Percentiles rank a stretch among this genome's conserved stretches.
phyloP scores from a whole-genome alignment of 2,113 vertebrate species.

The Alligator mississippiensis region DNA sequence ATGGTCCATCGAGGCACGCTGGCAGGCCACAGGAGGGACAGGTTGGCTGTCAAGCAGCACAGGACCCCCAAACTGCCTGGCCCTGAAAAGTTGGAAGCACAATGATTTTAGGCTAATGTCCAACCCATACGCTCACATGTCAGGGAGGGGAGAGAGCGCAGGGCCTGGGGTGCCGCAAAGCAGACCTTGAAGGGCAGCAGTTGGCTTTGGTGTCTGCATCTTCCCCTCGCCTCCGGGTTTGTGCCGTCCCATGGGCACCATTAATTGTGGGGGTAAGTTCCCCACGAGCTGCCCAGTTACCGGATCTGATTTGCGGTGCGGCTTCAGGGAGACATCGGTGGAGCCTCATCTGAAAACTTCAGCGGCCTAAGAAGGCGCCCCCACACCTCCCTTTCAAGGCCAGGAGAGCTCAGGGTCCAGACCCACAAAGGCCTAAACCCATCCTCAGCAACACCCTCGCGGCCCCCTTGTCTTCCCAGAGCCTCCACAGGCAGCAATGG shows the following conservation, averaged over 20 bases:
- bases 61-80: background rate
- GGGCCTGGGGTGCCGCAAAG: background rate
- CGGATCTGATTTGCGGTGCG: background rate
- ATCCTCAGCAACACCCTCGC: background rate
- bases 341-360: background rate
- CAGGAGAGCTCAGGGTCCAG: background rate
- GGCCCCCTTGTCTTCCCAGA: background rate
- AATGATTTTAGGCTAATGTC: background rate
- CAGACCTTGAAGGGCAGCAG: background rate
- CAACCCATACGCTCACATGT: background rate
- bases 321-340: background rate
- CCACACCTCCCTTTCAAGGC: background rate
- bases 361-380: background rate
- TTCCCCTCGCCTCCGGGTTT: no score
- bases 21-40: background rate
- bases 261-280: background rate
- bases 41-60: background rate
- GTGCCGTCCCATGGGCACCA: background rate
- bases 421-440: background rate
- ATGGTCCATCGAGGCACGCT: background rate
- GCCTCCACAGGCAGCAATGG: background rate
- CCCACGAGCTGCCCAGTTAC: background rate
- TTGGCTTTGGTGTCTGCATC: no score
- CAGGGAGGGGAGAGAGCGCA: background rate
- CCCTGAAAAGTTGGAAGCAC: background rate